phyloP scores from a whole-genome alignment of 1,140 invertebrate species.

The Chrysomallon squamiferum region DNA sequence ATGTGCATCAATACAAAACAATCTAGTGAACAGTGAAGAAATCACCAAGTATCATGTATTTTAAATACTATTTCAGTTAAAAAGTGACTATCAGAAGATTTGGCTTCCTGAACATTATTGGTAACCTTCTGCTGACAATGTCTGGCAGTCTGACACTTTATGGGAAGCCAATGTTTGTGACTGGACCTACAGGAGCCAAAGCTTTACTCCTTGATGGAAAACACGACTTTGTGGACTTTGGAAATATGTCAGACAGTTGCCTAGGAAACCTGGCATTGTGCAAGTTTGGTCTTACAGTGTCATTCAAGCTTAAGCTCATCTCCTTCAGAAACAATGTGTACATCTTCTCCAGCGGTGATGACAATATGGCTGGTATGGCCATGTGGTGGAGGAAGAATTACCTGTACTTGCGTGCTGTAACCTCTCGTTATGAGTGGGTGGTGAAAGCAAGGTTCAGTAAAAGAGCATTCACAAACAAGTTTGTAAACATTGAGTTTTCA shows the following conservation, averaged over 20 bases:
- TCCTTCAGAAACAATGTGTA: slow-evolving; percentile 35
- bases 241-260: not conserved
- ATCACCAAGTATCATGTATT: not conserved
- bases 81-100: slow-evolving; percentile 23
- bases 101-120: slow-evolving; percentile 27
- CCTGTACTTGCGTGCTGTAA: slow-evolving; percentile 32
- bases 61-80: slow-evolving; percentile 19
- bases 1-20: no score
- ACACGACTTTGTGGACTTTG: slow-evolving; percentile 26
- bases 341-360: slow-evolving; percentile 42
- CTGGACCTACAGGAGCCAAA: slow-evolving; percentile 30
- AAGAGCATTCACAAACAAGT: not conserved
- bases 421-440: slow-evolving; percentile 28
- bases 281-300: slow-evolving; percentile 35
- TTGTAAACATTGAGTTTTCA: slow-evolving; percentile 34
- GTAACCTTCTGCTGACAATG: slow-evolving; percentile 26
- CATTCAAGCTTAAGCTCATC: slow-evolving; percentile 37
- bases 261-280: slow-evolving; percentile 30
- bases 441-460: slow-evolving; percentile 17
- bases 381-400: slow-evolving; percentile 36
- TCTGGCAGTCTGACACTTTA: slow-evolving; percentile 23
- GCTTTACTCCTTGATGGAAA: slow-evolving; percentile 34
- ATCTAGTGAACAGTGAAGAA: not conserved
- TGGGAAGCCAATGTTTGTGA: slow-evolving; percentile 20
- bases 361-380: slow-evolving; percentile 27